Evolutionary conservation across 1,140 invertebrate species (phyloP).

Genomic region (Coptotermes formosanus): DNA sequence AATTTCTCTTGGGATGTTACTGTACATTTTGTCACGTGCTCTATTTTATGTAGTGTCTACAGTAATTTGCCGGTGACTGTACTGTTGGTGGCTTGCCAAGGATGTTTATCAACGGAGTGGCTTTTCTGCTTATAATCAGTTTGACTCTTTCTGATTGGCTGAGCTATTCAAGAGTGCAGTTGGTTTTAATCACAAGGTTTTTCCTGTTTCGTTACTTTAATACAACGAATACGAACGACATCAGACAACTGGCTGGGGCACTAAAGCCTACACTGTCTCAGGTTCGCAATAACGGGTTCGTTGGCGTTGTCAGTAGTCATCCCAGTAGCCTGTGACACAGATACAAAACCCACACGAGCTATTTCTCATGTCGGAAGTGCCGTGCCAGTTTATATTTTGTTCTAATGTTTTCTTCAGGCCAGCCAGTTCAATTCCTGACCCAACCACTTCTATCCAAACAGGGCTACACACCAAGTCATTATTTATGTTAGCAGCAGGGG

Average conservation of each 20-base stretch:
- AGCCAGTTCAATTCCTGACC: no score
- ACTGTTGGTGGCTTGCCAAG: slow-evolving; percentile 12
- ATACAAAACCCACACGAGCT: no score
- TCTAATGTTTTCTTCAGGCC: no score
- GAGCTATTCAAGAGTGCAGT: background rate
- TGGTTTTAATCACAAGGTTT: slow-evolving; percentile 2
- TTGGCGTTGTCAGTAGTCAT: no score
- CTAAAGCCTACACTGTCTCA: background rate
- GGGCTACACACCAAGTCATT: no score
- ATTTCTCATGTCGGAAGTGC: no score
- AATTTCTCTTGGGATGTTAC: no score
- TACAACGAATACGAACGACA: background rate
- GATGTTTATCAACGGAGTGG: background rate
- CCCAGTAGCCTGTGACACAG: no score
- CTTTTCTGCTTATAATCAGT: slow-evolving; percentile 2
- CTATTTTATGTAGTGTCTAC: background rate
- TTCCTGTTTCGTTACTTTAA: background rate
- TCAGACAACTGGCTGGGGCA: background rate
- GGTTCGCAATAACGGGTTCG: background rate
- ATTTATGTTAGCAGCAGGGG: no score
- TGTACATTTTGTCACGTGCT: no score
- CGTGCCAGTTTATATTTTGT: no score
- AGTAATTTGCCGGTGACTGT: background rate
- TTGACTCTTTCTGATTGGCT: slow-evolving; percentile 18
- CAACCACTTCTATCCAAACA: no score